These are phyloP conservation scores for Falco peregrinus DNA, from an alignment of 2,797 vertebrate genomes.

Conservation along the genomic window DNA sequence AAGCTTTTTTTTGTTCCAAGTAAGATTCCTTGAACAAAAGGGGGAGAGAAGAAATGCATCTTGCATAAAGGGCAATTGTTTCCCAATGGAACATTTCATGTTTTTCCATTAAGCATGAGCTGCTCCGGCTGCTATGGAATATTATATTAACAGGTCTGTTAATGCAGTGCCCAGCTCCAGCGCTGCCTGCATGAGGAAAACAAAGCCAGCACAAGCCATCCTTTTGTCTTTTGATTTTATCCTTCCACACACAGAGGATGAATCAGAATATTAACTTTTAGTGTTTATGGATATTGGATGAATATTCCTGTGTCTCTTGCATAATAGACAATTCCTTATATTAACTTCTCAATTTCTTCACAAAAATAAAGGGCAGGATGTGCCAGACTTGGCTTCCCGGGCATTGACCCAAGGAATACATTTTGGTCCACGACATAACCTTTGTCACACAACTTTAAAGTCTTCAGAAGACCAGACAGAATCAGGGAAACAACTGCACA, in stretches of 20 bases:
- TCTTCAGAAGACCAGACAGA: background rate
- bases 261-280: background rate
- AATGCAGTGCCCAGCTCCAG: background rate
- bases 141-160: constrained; percentile 27
- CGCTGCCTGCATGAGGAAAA: constrained; percentile 1
- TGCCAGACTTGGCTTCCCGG: constrained; percentile 1
- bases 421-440: background rate
- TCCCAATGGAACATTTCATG: constrained; percentile 28
- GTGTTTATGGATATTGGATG: background rate
- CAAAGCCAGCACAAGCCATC: constrained; percentile 8
- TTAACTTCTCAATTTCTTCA: background rate
- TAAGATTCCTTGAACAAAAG: constrained; percentile 39
- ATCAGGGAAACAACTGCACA: background rate
- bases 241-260: background rate
- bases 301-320: background rate
- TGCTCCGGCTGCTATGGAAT: constrained; percentile 28
- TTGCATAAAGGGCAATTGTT: constrained; percentile 30
- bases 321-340: background rate
- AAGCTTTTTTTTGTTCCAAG: constrained; percentile 42
- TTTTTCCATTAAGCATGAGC: constrained; percentile 43
- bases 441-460: background rate
- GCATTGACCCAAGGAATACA: constrained; percentile 8
- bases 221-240: background rate
- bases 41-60: constrained; percentile 22
- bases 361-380: background rate